Evolutionary conservation across 2,113 vertebrate genomes (phyloP).

Genomic region (Hippoglossus stenolepis): DNA sequence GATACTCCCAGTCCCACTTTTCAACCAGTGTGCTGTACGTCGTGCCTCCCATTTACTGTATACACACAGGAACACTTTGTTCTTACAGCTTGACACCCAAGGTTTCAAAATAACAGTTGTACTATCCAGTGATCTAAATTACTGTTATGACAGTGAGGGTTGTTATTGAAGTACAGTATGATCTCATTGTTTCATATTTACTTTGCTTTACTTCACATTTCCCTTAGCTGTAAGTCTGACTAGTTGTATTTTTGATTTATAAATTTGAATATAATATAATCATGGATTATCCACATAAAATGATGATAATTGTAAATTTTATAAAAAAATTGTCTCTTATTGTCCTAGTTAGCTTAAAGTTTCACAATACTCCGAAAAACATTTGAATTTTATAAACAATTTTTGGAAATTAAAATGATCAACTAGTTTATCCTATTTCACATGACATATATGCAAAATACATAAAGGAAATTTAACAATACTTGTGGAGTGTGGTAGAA

Average conservation of each 20-base stretch:
- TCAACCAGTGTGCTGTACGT: neutral
- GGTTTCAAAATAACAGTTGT: neutral
- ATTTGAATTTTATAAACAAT: too few relatives aligned
- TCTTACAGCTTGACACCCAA: neutral
- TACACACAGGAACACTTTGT: neutral
- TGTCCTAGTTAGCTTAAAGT: too few relatives aligned
- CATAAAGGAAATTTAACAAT: too few relatives aligned
- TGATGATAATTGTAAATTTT: too few relatives aligned
- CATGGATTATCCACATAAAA: too few relatives aligned
- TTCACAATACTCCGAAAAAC: too few relatives aligned
- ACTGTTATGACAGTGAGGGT: slow-evolving; percentile 33
- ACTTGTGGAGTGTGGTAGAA: too few relatives aligned
- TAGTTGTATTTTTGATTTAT: neutral
- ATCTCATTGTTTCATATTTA: slow-evolving; percentile 4
- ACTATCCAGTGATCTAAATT: slow-evolving; percentile 6
- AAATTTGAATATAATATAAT: too few relatives aligned
- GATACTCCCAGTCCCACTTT: neutral
- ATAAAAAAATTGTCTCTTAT: too few relatives aligned
- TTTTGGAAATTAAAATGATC: too few relatives aligned
- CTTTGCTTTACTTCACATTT: slow-evolving; percentile 17
- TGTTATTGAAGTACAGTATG: slow-evolving; percentile 20
- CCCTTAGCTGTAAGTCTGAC: neutral
- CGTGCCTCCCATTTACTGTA: neutral
- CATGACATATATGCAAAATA: too few relatives aligned
- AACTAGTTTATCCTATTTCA: too few relatives aligned